Evolutionary conservation across 2,888 invertebrate species (phyloP), one percentile per base, ranked within the genome.

Genomic region (Spodoptera exigua): DNA sequence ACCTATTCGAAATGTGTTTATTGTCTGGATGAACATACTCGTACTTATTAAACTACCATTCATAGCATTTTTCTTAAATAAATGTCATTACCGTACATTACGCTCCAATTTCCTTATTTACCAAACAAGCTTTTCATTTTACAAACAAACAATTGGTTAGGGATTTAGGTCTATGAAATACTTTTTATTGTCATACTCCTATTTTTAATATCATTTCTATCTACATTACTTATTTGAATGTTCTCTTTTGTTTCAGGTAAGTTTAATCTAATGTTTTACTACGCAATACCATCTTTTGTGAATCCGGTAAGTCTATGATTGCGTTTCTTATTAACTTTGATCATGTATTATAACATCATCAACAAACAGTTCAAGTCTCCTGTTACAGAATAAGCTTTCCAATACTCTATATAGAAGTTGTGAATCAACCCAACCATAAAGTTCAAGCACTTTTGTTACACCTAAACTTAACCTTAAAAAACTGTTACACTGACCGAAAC

Each of bases 401-500:
- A 66, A 47, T 63, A 71, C 48, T 41, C 56, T 59, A 65, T 62
- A 72, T 39, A 44, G 13, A 61, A 64, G 57, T 61, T 60, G 68
- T 52, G 82, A 81, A 86, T 76, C 66, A 82, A 88, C 69, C 85
- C 88, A 86, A 87, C 86, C 89, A 81, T 85, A 86, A 85, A 89
- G 86, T 89, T 90, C 88, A 89, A 86, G 86, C 79, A 86, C 85
- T 83, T 84, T 84, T 61, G 67, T 67, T 63, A 67, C 66, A 63
- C 41, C 51, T 40, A 59, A 72, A 75, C 71, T 78, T 78, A 89
- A 86, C 87, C 84, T 83, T 75, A 80, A 82, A 85, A 87, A 87
- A 84, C 67, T 78, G 71, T 83, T 77, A 85, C 81, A 80, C 66
- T 79, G 79, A 76, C 78, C 81, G 81, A 70, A 74, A 67, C 61